Evolutionary conservation across 2,888 invertebrate species (phyloP).

Genomic region (Monoplex corrugatus): DNA sequence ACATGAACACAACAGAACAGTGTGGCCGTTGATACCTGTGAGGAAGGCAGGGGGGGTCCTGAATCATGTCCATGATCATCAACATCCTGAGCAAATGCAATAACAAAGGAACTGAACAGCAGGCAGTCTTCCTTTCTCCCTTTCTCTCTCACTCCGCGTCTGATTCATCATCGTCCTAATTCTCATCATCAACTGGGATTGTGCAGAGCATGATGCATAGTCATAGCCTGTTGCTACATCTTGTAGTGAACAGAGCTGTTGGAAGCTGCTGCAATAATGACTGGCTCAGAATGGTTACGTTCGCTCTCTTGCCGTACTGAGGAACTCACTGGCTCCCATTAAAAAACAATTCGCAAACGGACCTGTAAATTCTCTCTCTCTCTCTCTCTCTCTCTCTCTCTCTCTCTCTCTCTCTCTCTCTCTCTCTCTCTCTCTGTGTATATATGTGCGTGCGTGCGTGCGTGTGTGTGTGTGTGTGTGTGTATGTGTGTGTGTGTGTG

Average conservation of each 20-base stretch:
- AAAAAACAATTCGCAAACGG: no score
- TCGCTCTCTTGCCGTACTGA: no score
- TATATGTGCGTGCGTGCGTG: constrained; percentile 8
- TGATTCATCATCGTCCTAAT: no score
- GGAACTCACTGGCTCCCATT: no score
- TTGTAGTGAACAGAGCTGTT: background rate
- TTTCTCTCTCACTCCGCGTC: no score
- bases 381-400: background rate
- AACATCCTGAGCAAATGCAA: no score
- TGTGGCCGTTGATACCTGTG: background rate
- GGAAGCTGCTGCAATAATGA: no score
- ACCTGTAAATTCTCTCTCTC: background rate
- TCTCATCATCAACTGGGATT: no score
- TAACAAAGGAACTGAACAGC: background rate
- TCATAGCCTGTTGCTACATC: background rate
- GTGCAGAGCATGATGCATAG: no score
- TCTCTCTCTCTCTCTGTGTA: background rate
- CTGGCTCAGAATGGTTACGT: no score
- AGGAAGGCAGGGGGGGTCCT: background rate
- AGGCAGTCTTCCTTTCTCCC: background rate
- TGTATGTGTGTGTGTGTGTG: background rate
- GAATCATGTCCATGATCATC: no score
- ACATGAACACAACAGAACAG: no score
- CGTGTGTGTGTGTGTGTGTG: constrained; percentile 36
- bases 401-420: background rate